Evolutionary conservation across 2,888 invertebrate genomes (phyloP).

Genomic region (Myopa tessellatipennis): DNA sequence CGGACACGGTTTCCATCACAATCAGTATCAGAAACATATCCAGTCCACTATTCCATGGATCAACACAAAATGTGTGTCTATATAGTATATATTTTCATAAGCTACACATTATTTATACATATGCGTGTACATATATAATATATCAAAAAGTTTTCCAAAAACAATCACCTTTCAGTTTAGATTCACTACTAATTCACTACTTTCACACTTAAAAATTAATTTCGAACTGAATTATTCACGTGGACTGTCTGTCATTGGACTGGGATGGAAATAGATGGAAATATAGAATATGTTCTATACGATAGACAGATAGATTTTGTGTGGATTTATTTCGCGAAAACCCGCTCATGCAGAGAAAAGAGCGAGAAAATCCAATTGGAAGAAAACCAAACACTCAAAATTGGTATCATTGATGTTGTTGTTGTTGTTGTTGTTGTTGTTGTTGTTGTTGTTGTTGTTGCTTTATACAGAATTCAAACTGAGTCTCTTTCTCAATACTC

Average conservation of each 20-base stretch:
- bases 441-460: too few relatives aligned
- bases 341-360: conserved; percentile 12
- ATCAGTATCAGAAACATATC: too few relatives aligned
- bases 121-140: too few relatives aligned
- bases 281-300: background rate
- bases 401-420: too few relatives aligned
- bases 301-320: background rate
- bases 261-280: conserved; percentile 16
- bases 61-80: too few relatives aligned
- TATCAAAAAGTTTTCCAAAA: background rate
- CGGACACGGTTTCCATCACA: too few relatives aligned
- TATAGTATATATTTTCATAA: too few relatives aligned
- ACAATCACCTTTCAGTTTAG: conserved; percentile 47
- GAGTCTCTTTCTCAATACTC: too few relatives aligned
- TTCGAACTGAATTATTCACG: conserved; percentile 58
- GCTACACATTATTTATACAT: too few relatives aligned
- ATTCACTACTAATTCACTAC: conserved; percentile 55
- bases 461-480: too few relatives aligned
- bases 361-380: background rate
- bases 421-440: too few relatives aligned
- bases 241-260: background rate
- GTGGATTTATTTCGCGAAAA: background rate
- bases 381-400: background rate
- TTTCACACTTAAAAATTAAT: conserved; percentile 65
- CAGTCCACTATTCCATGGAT: too few relatives aligned